Evolutionary conservation across 92 coral and sea anemone genomes (phyloP), one percentile per base, ranked within the genome.

Genomic region (Micromussa lordhowensis): DNA sequence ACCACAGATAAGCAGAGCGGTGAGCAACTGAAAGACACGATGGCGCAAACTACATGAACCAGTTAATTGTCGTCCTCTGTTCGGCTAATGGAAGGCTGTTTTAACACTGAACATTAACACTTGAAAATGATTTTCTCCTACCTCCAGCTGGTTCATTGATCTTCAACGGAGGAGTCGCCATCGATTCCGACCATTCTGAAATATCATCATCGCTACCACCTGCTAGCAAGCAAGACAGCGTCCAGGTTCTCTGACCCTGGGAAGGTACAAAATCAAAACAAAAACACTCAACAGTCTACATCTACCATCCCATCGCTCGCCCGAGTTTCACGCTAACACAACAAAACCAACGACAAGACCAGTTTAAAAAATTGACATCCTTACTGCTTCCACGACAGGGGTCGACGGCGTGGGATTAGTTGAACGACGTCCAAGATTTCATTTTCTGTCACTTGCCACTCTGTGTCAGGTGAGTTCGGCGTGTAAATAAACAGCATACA

Each of bases 141-240:
- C 71, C 80, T 22, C 84, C 80, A 74, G 82, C 80, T 90, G 85
- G 63, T 36, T 59, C 82, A 83, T 70, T 58, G 34, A 49, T 69
- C 79, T 91, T 87, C 30, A 89, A 82, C 54, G 96, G 98, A 36
- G 98, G 98, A 13, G 98, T 95, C 44, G 98, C 98, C 94, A 95
- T 92, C 63, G 98, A 93, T 59, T 93, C 96, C 51, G 96, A 90
- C 98, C 98, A 95, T 63, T 89, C 95, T 34, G 73, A 70, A 24
- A 79, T 32, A 30, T 87, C 89, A 7, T 91, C 92, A 57, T 87
- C 89, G 32, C 66, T 80, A 32, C 73, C 55, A 24, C 51, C 91
- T 21, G 93, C 93, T 40, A 91, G 55, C 80, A 93, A 78, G n/a
- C 57, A 32, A 12, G 85, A 87, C 58, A 92, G 87, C 0, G 81